These are phyloP conservation scores for Drosophila ercepeae DNA, from an alignment of 1,140 invertebrate species.

Conservation along the genomic window DNA sequence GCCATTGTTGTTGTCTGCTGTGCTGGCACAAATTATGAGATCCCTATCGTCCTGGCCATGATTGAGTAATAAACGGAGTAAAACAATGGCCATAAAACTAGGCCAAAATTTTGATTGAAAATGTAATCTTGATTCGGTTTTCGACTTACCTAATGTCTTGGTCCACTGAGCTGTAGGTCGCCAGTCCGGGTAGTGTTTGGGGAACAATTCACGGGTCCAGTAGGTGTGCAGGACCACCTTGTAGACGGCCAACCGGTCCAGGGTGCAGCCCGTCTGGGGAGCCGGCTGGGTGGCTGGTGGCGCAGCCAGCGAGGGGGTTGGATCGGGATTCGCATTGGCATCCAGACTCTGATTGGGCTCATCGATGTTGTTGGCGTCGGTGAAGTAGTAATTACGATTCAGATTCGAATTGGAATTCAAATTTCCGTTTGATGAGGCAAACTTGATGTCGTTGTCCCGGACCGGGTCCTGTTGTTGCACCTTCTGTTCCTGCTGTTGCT, in stretches of 20 bases:
- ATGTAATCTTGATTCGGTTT: no score
- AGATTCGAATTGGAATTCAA: conserved; percentile 51
- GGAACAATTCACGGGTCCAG: conserved; percentile 95
- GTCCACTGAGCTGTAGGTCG: conserved; percentile 95
- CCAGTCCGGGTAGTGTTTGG: conserved; percentile 96
- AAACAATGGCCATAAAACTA: conserved; percentile 8
- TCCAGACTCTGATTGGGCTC: conserved; percentile 21
- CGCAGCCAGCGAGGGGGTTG: conserved; percentile 31
- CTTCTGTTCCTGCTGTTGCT: conserved; percentile 7
- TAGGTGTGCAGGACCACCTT: conserved; percentile 93
- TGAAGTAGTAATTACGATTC: conserved; percentile 76
- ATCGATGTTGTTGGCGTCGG: conserved; percentile 21
- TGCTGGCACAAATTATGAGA: conserved; percentile 65
- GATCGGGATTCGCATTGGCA: conserved; percentile 15
- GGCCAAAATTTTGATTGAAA: neutral
- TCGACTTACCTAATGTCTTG: conserved; percentile 94
- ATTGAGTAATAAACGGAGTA: conserved; percentile 42
- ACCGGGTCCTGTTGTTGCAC: conserved; percentile 21
- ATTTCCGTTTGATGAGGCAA: conserved; percentile 49
- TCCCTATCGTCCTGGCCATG: conserved; percentile 40
- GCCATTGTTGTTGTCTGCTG: conserved; percentile 38
- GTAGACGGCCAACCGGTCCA: conserved; percentile 92
- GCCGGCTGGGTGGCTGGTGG: conserved; percentile 66
- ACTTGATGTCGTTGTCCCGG: conserved; percentile 58
- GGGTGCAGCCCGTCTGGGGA: conserved; percentile 82